Percentiles rank a stretch among this genome's conserved stretches.
These are phyloP conservation scores for Poicephalus meyeri DNA, from an alignment of 2,113 vertebrate genomes.

Conservation along the genomic window DNA sequence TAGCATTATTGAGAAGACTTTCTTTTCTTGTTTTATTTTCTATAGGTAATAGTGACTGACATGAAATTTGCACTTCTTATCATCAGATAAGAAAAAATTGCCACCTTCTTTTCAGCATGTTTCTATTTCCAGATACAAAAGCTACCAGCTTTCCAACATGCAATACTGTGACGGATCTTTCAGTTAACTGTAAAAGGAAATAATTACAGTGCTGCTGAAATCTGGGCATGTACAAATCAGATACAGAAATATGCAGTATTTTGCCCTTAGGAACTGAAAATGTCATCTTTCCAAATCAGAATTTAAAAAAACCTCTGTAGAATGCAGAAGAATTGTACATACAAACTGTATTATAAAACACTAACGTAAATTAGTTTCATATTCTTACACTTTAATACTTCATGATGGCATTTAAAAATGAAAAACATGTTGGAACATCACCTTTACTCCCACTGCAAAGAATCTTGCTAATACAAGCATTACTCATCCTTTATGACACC, in stretches of 20 bases:
- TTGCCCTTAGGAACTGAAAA: background rate
- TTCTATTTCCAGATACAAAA: background rate
- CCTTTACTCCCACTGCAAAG: background rate
- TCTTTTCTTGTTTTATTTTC: background rate
- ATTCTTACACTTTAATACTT: background rate
- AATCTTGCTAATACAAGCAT: background rate
- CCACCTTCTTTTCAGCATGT: background rate
- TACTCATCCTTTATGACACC: background rate
- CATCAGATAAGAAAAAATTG: background rate
- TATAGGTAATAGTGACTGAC: background rate
- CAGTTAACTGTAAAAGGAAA: background rate
- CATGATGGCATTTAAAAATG: background rate
- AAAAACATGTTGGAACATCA: background rate
- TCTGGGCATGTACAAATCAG: background rate
- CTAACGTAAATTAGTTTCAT: background rate
- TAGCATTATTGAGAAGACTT: background rate
- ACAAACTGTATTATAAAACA: background rate
- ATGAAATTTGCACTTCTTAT: background rate
- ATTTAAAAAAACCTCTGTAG: accelerated
- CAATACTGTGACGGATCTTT: background rate
- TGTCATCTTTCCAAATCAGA: background rate
- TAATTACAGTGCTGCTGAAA: background rate
- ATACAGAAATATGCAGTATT: background rate
- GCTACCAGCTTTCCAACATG: background rate
- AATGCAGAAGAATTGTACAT: background rate